Base-by-base conservation (phyloP, 1,140 invertebrate species). In the Drosophila subpulchrella region DNA sequence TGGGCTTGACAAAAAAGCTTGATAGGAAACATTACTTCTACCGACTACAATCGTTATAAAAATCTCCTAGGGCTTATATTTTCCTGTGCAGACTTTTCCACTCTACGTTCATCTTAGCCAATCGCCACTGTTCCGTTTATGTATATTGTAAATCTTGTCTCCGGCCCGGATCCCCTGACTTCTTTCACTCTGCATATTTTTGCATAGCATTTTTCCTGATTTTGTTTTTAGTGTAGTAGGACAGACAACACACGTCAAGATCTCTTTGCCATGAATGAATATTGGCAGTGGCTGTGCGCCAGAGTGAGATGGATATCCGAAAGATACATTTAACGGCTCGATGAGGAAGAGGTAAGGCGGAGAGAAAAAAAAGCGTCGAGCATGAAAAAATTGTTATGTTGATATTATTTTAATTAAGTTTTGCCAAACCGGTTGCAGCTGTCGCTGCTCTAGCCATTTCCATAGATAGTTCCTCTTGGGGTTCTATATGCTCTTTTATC, bases 361-460 rank as follows among this genome's bases (percentile, higher is more conserved):
- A 38, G 58, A 39, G 39, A 58, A 61, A 44, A 10, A 20, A 48
- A 42, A 62, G 17, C 56, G 39, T 39, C 41, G 54, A 59, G 67
- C 62, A 54, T 55, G 57, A 71, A 86, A 83, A 91, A 90, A 83
- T 80, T 91, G 81, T 91, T 91, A 85, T 91, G 78, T 84, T 89
- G 81, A 79, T 90, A 91, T 91, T 91, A 90, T 91, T 91, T 91
- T 91, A 91, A 91, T 91, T 91, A 91, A 91, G 89, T 89, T 89
- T 88, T 81, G 75, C 79, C 44, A 70, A 91, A 91, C 89, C 89
- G 89, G 89, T 78, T 75, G 67, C 20, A 66, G 56, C 55, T 74
- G 58, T 20, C 53, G 51, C 50, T 24, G 34, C 8, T 70, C 42
- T 63, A 53, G 36, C 48, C 56, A 60, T 53, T 80, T 79, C 75